Base-by-base conservation (phyloP, 2,797 vertebrate genomes). In the Betta splendens region DNA sequence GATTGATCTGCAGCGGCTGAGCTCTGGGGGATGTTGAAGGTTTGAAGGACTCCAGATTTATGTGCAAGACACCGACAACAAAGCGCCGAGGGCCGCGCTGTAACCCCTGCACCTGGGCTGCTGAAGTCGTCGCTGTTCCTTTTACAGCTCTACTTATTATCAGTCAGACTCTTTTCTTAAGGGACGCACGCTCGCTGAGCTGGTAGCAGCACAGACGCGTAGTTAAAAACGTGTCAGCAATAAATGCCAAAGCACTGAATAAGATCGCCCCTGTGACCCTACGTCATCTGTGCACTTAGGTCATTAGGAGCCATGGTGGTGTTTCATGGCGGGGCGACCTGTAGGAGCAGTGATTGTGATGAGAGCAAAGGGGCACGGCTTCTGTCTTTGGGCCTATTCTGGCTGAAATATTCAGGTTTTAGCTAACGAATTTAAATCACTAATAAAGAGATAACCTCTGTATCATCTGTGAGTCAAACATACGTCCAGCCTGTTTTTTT, bases 341-440 rank as follows among this genome's bases (percentile, higher is more conserved):
- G 33, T 33, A 35, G 33, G 5, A 15, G 13, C 7, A 7, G 11
- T 31, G 31, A 31, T 13, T 13, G 31, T 13, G 29, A 33, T 8
- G 32, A 7, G 15, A 33, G 13, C 32, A 33, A 3, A n/a, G 13
- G 5, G n/a, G 32, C 13, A n/a, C 32, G 15, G 31, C 13, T 13
- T 5, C 7, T 32, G 13, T 17, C 7, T 31, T 11, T 36, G 9
- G 4, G 16, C 20, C 2, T 13, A 36, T n/a, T 13, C 9, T 4
- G 23, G 6, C 17, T n/a, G 13, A 45, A 25, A 64, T 28, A 55
- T 37, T 47, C 7, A 45, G n/a, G 60, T 26, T 23, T 47, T 2
- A 15, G 5, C 37, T 86, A 76, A 83, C 81, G 85, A 84, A 86
- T n/a, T n/a, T n/a, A n/a, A n/a, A n/a, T 83, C 79, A 50, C 25